Evolutionary conservation across 2,797 vertebrate genomes (phyloP).

Genomic region (Salmo trutta): DNA sequence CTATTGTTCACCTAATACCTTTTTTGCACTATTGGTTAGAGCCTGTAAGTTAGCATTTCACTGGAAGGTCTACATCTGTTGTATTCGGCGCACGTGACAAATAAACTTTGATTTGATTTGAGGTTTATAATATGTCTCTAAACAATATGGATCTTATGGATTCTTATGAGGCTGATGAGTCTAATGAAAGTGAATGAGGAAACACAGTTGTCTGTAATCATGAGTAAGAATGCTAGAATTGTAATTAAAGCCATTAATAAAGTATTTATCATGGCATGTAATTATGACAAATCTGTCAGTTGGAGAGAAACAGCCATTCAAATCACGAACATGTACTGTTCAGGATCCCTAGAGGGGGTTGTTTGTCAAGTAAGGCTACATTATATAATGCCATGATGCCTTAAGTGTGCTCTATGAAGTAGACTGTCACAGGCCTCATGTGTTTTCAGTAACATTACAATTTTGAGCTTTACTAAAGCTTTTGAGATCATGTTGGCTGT

Average conservation of each 20-base stretch:
- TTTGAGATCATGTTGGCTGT: not conserved
- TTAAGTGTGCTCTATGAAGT: too few relatives aligned
- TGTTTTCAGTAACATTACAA: too few relatives aligned
- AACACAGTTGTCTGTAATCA: conserved; percentile 28
- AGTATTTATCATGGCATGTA: conserved; percentile 33
- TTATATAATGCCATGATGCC: not conserved
- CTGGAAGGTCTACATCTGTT: too few relatives aligned
- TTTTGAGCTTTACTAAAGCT: too few relatives aligned
- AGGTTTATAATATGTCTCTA: too few relatives aligned
- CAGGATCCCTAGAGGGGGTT: conserved; percentile 39
- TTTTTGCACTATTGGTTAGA: too few relatives aligned
- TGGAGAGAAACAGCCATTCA: conserved; percentile 13
- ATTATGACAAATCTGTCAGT: conserved; percentile 20
- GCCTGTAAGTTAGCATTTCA: too few relatives aligned
- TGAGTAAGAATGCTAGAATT: conserved; percentile 37
- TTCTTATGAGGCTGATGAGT: conserved; percentile 6
- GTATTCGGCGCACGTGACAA: too few relatives aligned
- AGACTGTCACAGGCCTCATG: too few relatives aligned
- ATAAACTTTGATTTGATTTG: too few relatives aligned
- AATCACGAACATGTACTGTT: conserved; percentile 22
- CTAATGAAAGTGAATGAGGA: conserved; percentile 11
- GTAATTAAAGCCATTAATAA: conserved; percentile 28
- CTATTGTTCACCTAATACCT: too few relatives aligned
- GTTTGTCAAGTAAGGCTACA: conserved; percentile 25
- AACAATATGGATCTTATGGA: too few relatives aligned